Base-by-base conservation (phyloP, 1,140 invertebrate genomes). In the Drosophila aff. region DNA sequence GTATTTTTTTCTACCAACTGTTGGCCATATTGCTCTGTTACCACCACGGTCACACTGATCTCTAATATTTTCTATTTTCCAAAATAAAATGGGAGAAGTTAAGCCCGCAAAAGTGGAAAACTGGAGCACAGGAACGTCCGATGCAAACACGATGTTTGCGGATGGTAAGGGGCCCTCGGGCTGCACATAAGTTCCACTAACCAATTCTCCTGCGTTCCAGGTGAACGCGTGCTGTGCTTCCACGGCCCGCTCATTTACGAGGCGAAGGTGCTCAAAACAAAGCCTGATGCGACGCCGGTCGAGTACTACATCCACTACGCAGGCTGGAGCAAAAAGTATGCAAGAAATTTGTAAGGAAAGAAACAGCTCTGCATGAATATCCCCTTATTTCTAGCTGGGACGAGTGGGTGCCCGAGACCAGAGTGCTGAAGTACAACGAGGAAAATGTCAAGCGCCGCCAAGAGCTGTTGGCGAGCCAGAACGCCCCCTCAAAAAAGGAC, bases 251-350 rank as follows among this genome's bases (percentile, higher is more conserved):
- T 99, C 10, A 96, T 99, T 73, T 99, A 99, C 93, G 98, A 99
- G 94, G 98, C 98, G 10, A 99, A 99, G 95, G 98, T 97, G 93
- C 94, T 99, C 10, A 98, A 98, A 93, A 95, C 95, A 72, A 96
- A 96, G 66, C 94, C 96, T 26, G 95, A 95, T 9, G 97, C 96
- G 89, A 97, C 98, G 93, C 96, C 96, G 93, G 94, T 97, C 5
- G 96, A 97, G 92, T 99, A 99, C 94, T 96, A 98, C 28, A 98
- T 99, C 76, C 98, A 99, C 93, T 99, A 99, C 94, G 97, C 97
- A 84, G 98, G 98, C 9, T 99, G 98, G 98, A 99, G 98, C 93
- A 99, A 99, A 95, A 99, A 98, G 97, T 98, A 95, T 94, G 94
- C 94, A 6, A 2, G 36, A 33, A 57, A 52, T 50, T 16, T 11